Conservation (phyloP, 2,888 invertebrate species). For the Silvanus unidentatus region DNA sequence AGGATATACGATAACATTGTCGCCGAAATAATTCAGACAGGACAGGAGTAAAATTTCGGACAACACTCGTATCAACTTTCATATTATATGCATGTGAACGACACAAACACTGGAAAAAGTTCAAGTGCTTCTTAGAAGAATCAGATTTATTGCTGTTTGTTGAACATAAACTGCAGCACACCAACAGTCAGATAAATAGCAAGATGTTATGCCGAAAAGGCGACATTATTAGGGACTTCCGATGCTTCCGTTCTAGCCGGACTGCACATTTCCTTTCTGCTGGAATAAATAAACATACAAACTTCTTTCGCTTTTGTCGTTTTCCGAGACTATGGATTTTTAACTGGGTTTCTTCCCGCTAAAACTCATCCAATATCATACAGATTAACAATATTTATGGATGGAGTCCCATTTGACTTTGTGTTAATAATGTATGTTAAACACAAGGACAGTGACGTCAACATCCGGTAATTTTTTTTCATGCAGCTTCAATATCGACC, state of each 20-base stretch:
- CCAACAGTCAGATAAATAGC: too few species aligned
- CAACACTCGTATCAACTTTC: constrained; percentile 9
- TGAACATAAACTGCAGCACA: constrained; percentile 7
- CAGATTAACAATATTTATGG: too few species aligned
- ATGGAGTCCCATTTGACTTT: constrained; percentile 8
- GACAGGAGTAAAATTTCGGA: constrained; percentile 13
- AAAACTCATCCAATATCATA: too few species aligned
- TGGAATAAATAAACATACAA: too few species aligned
- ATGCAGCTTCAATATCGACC: constrained; percentile 12
- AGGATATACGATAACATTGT: constrained; percentile 24
- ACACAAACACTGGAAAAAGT: constrained; percentile 8
- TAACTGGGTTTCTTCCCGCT: too few species aligned
- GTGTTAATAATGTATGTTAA: constrained; percentile 21
- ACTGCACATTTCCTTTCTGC: too few species aligned
- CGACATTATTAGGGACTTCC: too few species aligned
- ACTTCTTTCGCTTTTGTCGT: too few species aligned
- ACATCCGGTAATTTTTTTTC: constrained; percentile 18
- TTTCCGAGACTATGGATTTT: too few species aligned
- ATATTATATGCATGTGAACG: constrained; percentile 9
- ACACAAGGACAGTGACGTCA: constrained; percentile 22
- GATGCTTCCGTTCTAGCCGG: too few species aligned
- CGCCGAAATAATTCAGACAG: constrained; percentile 15
- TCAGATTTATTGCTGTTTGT: constrained; percentile 13
- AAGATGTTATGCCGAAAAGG: too few species aligned
- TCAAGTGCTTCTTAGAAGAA: constrained; percentile 15